Evolutionary conservation across 2,888 invertebrate genomes (phyloP).

Genomic region (Oscheius sp.): DNA sequence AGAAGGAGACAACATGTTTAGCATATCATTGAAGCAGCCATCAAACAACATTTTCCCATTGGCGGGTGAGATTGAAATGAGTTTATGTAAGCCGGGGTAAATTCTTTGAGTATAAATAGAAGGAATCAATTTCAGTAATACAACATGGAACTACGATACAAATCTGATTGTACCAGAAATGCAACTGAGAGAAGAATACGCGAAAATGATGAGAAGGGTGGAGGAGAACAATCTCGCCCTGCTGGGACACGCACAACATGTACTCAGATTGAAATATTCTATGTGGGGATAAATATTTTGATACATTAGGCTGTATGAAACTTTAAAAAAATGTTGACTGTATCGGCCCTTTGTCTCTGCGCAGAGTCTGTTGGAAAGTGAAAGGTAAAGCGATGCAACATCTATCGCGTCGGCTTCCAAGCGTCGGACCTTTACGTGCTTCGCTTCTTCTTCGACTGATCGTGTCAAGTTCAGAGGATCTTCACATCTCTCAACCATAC

Average conservation of each 20-base stretch:
- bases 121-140: neutral
- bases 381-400: too few species aligned
- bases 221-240: neutral
- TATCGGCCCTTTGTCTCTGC: too few species aligned
- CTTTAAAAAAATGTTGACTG: too few species aligned
- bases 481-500: too few species aligned
- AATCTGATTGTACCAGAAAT: neutral
- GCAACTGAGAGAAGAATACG: neutral
- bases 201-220: neutral
- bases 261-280: neutral
- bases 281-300: neutral
- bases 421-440: too few species aligned
- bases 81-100: conserved; percentile 11
- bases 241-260: neutral
- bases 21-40: neutral
- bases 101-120: neutral
- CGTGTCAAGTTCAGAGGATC: too few species aligned
- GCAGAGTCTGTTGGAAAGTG: too few species aligned
- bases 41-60: conserved; percentile 15
- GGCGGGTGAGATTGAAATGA: neutral
- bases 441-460: too few species aligned
- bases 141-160: conserved; percentile 20
- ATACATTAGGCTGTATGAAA: too few species aligned
- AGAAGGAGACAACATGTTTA: neutral
- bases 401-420: too few species aligned